phyloP scores from a whole-genome alignment of 2,113 vertebrate species.

The Lepus americanus region DNA sequence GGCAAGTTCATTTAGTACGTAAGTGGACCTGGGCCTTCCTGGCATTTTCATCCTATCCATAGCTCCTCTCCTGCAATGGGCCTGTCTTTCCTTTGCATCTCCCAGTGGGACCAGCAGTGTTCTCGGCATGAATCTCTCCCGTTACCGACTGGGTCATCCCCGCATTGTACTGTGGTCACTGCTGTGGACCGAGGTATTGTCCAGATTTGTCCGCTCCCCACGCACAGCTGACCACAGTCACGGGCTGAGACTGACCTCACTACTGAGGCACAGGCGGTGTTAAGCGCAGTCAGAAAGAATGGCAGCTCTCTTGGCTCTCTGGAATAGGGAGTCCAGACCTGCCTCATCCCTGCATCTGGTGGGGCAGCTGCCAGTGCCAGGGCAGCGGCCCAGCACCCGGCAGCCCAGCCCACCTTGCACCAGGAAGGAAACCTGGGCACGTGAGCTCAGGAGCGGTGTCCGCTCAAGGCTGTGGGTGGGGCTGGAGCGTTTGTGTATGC shows the following conservation, averaged over 20 bases:
- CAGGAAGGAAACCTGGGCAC: not conserved
- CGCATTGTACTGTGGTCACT: too few species aligned
- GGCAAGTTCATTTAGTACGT: not conserved
- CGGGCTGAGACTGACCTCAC: not conserved
- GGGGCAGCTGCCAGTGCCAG: too few species aligned
- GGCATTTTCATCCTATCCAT: not conserved
- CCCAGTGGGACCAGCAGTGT: not conserved
- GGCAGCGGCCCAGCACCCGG: too few species aligned
- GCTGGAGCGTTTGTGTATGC: rapidly evolving
- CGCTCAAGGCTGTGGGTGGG: rapidly evolving
- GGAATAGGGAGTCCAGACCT: not conserved
- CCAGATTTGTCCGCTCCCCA: not conserved
- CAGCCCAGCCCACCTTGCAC: not conserved
- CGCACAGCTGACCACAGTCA: not conserved
- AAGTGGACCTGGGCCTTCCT: not conserved
- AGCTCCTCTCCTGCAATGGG: not conserved
- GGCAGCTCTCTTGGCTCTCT: not conserved
- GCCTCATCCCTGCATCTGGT: rapidly evolving
- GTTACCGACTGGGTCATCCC: too few species aligned
- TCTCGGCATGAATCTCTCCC: not conserved
- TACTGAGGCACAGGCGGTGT: not conserved
- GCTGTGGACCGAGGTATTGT: not conserved
- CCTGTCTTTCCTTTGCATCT: not conserved
- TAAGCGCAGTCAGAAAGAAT: too few species aligned
- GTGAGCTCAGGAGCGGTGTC: not conserved